A percentile compares a stretch with the other conserved stretches of the same genome.
Conservation (phyloP, 2,113 vertebrate species). For the Lanius ludovicianus region DNA sequence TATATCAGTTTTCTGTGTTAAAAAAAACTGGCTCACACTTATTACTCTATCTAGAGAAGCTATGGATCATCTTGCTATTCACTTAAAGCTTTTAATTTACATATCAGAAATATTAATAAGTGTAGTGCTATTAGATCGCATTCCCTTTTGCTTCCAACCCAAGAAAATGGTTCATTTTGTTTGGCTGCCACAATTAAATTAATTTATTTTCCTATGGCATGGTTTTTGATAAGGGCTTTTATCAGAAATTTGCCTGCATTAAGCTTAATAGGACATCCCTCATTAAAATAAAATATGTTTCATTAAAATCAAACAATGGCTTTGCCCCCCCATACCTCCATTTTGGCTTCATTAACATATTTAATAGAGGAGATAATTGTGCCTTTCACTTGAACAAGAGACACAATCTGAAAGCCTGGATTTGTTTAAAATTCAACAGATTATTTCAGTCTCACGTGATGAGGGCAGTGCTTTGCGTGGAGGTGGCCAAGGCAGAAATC, state of each 20-base stretch:
- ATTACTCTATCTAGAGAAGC: constrained; percentile 43
- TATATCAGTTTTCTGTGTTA: constrained; percentile 61
- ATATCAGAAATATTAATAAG: constrained; percentile 65
- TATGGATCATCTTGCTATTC: constrained; percentile 52
- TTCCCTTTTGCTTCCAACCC: constrained; percentile 5
- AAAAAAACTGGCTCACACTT: constrained; percentile 35
- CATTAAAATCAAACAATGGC: constrained; percentile 46
- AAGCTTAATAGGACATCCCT: constrained; percentile 11
- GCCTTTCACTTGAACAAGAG: neutral
- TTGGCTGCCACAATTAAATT: constrained; percentile 40
- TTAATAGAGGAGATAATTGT: constrained; percentile 45
- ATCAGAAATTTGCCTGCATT: constrained; percentile 51
- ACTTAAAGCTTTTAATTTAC: constrained; percentile 58
- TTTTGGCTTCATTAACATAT: constrained; percentile 40
- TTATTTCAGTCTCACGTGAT: neutral
- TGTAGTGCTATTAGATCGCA: constrained; percentile 8
- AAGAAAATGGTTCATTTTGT: constrained; percentile 31
- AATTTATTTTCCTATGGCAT: constrained; percentile 55
- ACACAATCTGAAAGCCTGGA: neutral
- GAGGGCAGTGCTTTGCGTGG: neutral
- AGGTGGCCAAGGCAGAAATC: neutral
- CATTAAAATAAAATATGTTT: constrained; percentile 27
- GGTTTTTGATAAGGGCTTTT: constrained; percentile 60
- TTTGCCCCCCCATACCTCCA: neutral
- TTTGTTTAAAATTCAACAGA: constrained; percentile 17